These are phyloP conservation scores for Pygoscelis adeliae DNA, from an alignment of 2,113 vertebrate genomes.

Conservation along the genomic window DNA sequence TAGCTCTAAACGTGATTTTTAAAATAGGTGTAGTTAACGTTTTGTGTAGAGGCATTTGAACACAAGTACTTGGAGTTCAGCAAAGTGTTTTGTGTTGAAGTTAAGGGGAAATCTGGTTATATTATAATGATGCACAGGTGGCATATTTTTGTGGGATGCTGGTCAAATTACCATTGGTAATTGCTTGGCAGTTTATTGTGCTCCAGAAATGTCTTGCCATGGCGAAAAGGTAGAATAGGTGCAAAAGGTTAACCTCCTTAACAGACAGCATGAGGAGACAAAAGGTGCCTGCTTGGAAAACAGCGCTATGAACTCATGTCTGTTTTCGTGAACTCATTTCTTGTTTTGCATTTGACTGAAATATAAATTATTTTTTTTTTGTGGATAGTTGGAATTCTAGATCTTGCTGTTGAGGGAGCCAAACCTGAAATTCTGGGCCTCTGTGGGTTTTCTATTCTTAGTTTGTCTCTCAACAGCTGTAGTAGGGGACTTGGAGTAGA, in stretches of 20 bases:
- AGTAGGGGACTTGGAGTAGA: neutral
- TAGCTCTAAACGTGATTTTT: neutral
- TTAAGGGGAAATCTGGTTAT: neutral
- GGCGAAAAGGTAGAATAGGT: neutral
- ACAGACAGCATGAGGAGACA: neutral
- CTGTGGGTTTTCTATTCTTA: neutral
- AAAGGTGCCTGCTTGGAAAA: neutral
- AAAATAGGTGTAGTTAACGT: neutral
- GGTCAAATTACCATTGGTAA: neutral
- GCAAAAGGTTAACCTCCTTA: neutral
- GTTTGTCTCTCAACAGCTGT: neutral
- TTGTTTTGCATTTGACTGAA: neutral
- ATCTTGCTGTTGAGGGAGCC: neutral
- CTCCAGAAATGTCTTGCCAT: neutral
- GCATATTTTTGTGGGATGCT: neutral
- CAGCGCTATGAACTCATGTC: neutral
- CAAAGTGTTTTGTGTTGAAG: neutral
- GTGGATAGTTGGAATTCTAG: neutral
- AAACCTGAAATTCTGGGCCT: neutral
- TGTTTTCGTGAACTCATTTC: neutral
- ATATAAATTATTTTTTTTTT: neutral
- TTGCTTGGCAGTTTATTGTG: neutral
- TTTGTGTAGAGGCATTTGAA: neutral
- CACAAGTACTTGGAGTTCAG: neutral
- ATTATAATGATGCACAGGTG: neutral